Conservation (phyloP, 2,797 vertebrate species). For the Champsocephalus esox region DNA sequence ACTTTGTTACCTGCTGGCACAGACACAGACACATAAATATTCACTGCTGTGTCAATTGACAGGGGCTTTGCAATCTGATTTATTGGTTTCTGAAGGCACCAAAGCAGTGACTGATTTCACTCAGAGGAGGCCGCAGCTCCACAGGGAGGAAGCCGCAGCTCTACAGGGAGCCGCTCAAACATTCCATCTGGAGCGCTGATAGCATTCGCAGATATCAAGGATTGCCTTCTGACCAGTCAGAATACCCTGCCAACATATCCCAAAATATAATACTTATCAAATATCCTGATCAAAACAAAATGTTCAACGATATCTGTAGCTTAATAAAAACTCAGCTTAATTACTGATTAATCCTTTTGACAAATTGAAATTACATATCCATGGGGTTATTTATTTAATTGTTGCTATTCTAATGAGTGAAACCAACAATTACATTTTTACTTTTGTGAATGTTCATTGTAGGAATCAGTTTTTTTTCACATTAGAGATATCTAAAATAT, state of each 20-base stretch:
- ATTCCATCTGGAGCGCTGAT: no score
- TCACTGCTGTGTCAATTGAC: conserved; percentile 48
- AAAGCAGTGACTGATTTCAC: conserved; percentile 24
- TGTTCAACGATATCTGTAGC: no score
- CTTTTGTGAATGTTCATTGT: no score
- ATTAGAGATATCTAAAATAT: no score
- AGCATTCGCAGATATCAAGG: not conserved
- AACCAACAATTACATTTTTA: no score
- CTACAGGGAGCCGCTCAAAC: not conserved
- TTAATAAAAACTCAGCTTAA: no score
- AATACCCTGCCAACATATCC: not conserved
- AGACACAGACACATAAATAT: conserved; percentile 13
- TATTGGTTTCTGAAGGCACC: conserved; percentile 36
- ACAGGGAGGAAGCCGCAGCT: conserved; percentile 29
- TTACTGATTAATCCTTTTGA: not conserved
- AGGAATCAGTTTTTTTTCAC: no score
- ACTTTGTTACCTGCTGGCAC: not conserved
- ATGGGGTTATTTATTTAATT: no score
- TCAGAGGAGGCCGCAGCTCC: not conserved
- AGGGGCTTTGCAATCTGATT: conserved; percentile 47
- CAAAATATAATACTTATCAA: no score
- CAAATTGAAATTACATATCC: not conserved
- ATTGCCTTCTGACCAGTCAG: not conserved
- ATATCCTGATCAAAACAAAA: no score
- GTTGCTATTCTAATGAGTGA: no score